These are phyloP conservation scores for Cataglyphis rosenhaueri DNA, from an alignment of 2,888 invertebrate genomes.

Conservation along the genomic window DNA sequence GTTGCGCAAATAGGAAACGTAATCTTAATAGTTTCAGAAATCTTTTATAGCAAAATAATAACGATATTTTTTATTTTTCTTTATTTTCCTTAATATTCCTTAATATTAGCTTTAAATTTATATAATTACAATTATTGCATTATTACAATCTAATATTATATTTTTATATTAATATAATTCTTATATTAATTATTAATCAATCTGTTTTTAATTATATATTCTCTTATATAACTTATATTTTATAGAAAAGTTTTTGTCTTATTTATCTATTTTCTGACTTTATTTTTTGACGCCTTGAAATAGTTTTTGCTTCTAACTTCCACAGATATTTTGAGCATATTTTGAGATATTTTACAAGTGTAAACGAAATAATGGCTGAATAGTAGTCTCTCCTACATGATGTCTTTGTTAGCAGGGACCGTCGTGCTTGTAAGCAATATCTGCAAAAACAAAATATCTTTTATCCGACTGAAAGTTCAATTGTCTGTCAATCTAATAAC, in stretches of 20 bases:
- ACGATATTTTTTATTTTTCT: background rate
- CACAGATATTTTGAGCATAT: background rate
- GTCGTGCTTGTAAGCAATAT: conserved; percentile 49
- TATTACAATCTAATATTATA: too few species aligned
- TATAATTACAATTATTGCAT: background rate
- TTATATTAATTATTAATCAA: too few species aligned
- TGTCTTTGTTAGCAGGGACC: conserved; percentile 55
- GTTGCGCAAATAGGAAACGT: background rate
- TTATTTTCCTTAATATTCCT: background rate
- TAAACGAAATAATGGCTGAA: background rate
- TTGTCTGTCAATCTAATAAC: background rate
- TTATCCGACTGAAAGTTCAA: conserved; percentile 1
- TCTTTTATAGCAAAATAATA: background rate
- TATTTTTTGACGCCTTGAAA: background rate
- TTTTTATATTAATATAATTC: too few species aligned
- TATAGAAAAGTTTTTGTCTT: background rate
- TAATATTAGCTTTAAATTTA: background rate
- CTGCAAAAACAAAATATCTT: conserved; percentile 23
- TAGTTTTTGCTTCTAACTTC: background rate
- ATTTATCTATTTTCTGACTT: background rate
- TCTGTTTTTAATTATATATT: background rate
- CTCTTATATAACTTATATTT: background rate
- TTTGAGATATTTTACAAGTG: background rate
- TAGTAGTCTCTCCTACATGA: background rate
- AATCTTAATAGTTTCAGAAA: background rate